A percentile compares a stretch with the other conserved stretches of the same genome.
Evolutionary conservation across 2,113 vertebrate genomes (phyloP).

Genomic region (Ramphastos sulfuratus): DNA sequence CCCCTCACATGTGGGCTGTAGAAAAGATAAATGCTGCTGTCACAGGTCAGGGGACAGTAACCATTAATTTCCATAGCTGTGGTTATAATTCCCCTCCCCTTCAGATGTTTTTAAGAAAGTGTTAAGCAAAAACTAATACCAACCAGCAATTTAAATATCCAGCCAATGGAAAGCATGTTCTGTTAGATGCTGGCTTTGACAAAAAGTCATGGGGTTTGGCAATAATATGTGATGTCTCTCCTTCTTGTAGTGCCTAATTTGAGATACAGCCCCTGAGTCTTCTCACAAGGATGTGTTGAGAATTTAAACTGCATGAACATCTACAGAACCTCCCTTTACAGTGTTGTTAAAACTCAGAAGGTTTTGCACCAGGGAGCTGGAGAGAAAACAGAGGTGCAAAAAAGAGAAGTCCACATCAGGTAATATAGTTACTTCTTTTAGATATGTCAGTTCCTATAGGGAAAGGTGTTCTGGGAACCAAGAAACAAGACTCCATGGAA

Average conservation of each 20-base stretch:
- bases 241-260: not conserved
- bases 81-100: not conserved
- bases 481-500: not conserved
- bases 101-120: not conserved
- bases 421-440: not conserved
- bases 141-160: not conserved
- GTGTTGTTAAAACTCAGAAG: not conserved
- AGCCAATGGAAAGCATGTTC: not conserved
- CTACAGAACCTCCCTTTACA: not conserved
- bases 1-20: not conserved
- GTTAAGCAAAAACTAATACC: not conserved
- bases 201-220: not conserved
- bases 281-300: not conserved
- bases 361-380: not conserved
- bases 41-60: not conserved
- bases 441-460: not conserved
- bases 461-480: not conserved
- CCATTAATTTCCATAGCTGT: not conserved
- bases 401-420: not conserved
- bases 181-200: not conserved
- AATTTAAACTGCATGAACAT: not conserved
- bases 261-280: not conserved
- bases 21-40: slow-evolving; percentile 22
- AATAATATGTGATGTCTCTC: not conserved
- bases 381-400: not conserved